Conservation (phyloP, 2,888 invertebrate genomes). For the Hypomecis atomaria region DNA sequence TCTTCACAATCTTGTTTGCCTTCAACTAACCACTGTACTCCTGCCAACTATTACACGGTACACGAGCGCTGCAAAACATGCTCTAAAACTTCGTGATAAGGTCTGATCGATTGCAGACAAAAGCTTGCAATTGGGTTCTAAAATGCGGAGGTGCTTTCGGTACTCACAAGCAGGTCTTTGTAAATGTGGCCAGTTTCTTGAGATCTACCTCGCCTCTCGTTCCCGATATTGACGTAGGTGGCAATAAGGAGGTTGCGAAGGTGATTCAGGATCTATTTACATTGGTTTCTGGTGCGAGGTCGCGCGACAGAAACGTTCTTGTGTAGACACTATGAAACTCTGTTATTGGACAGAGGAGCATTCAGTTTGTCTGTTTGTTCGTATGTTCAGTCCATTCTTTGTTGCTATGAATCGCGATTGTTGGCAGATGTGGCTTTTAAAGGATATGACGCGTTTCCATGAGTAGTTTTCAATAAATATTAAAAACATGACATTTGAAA, state of each 20-base stretch:
- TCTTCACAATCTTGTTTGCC: constrained; percentile 77
- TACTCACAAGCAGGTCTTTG: constrained; percentile 80
- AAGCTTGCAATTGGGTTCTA: constrained; percentile 68
- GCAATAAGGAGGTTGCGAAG: constrained; percentile 48
- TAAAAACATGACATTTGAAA: background rate
- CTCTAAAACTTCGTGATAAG: constrained; percentile 59
- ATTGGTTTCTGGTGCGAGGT: constrained; percentile 70
- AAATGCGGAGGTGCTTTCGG: constrained; percentile 78
- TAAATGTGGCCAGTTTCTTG: constrained; percentile 64
- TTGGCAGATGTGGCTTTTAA: constrained; percentile 60
- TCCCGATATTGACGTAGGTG: constrained; percentile 45
- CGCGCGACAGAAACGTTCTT: constrained; percentile 77
- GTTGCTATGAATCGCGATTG: constrained; percentile 78
- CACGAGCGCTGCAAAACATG: constrained; percentile 56
- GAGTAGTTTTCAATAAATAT: constrained; percentile 9
- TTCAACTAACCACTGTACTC: constrained; percentile 68
- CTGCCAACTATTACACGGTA: constrained; percentile 44
- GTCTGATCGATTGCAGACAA: constrained; percentile 55
- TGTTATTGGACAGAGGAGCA: constrained; percentile 78
- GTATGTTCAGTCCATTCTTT: constrained; percentile 74
- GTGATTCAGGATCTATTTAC: constrained; percentile 51
- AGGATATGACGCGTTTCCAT: constrained; percentile 36
- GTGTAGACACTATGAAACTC: constrained; percentile 78
- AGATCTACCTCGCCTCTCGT: constrained; percentile 62
- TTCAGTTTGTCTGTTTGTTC: constrained; percentile 70